Evolutionary conservation across 2,888 invertebrate species (phyloP), one percentile per base, ranked within the genome.

Genomic region (Platycnemis pennipes): DNA sequence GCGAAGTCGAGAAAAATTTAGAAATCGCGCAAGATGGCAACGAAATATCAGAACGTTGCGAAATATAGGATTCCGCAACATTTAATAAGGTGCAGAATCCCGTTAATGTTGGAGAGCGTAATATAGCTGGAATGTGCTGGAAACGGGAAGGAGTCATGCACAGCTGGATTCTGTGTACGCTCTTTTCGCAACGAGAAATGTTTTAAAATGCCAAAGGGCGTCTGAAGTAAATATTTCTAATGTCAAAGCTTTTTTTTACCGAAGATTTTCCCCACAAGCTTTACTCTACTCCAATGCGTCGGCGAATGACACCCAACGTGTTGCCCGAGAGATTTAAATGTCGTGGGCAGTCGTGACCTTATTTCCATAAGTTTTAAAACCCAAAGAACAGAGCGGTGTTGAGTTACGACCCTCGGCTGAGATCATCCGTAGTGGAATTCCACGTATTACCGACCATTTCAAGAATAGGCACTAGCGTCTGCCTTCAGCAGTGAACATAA

Each of bases 1-100:
- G 53, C 19, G 89, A 26, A 86, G n/a, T 13, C 22, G 89, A 56
- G 63, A 44, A 26, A 44, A n/a, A 91, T 91, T 91, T 91, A 91
- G 44, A 46, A n/a, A 44, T 56, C n/a, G 63, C 26, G 44, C 63
- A 26, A 22, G 11, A 56, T 37, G 89, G 87, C 2, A 87, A 89
- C 44, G 63, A 63, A 87, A n/a, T n/a, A 44, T 45, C n/a, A 87
- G 22, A 44, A 45, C 45, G 45, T 87, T 69, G 91, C 42, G 44
- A 56, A 44, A 56, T 26, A 44, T 1, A 16, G 16, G 2, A 56
- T 91, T 91, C 22, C 53, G 91, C n/a, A 91, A 91, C 44, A 22
- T 77, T 37, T 63, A 63, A 37, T 37, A 77, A 8, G 77, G 4
- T 16, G 77, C 77, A 13, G 37, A 37, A 77, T 37, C 77, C 77